Base-by-base conservation (phyloP, 2,797 vertebrate species). In the Mus caroli region DNA sequence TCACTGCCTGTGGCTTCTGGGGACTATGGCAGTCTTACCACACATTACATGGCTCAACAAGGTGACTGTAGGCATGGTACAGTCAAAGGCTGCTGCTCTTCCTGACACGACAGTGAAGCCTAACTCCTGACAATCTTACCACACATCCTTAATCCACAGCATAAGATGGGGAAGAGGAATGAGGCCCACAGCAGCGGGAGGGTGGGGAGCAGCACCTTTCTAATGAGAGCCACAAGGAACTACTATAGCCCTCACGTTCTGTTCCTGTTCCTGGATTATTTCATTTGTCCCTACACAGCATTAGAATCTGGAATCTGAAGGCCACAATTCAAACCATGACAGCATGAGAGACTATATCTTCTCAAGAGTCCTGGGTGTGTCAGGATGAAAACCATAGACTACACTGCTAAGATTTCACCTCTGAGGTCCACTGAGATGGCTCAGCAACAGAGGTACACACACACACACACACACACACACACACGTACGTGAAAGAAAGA, bases 41-140 rank as follows among this genome's bases (percentile, higher is more conserved):
- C 60, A 40, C 52, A 84, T 87, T 0, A 3, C 14, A 43, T 24
- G 10, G 67, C 46, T 46, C 28, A 69, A 46, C 37, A 37, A 69
- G 37, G 54, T 0, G 0, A 28, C 43, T 34, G 12, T 0, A 17
- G 54, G n/a, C 62, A 64, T 43, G 3, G 34, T 22, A 19, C 71
- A 85, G 58, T 31, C 43, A 88, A 90, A 92, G 28, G 64, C 58
- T 37, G 67, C 24, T 83, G 37, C 80, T 89, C 92, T 76, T 76
- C 40, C 67, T 76, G n/a, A 31, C 8, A 88, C 7, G 17, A 78
- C 90, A 93, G 69, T 24, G 90, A 95, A 92, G 76, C 43, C 71
- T 58, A 85, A 67, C 34, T 88, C 88, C 76, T 37, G 6, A 31
- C 24, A 82, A 64, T 67, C 83, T 50, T 84, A 73, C 79, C 26